phyloP scores from a whole-genome alignment of 37 sponge, comb jelly and placozoan species.

The Aplysina aerophoba region DNA sequence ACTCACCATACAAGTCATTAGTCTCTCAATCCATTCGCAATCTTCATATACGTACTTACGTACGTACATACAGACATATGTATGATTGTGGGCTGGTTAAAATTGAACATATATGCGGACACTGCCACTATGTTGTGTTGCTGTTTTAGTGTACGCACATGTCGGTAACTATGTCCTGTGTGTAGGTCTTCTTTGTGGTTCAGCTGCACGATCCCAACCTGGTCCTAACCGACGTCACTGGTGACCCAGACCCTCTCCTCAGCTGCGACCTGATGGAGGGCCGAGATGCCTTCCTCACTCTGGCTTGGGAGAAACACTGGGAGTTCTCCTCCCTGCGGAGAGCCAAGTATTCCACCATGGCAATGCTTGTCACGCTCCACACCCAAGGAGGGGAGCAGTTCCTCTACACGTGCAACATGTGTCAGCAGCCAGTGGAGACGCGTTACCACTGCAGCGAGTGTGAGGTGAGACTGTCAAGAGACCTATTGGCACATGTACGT shows the following conservation, averaged over 20 bases:
- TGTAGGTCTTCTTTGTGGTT: conserved; percentile 96
- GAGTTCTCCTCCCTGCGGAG: conserved; percentile 97
- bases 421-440: conserved; percentile 84
- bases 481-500: too few relatives aligned
- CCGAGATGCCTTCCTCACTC: conserved; percentile 92
- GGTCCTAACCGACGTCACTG: conserved; percentile 40
- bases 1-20: too few relatives aligned
- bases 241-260: conserved; percentile 86
- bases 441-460: conserved; percentile 94
- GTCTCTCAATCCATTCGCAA: too few relatives aligned
- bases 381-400: conserved; percentile 83
- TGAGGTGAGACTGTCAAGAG: conserved; percentile 70
- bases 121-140: too few relatives aligned
- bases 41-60: too few relatives aligned
- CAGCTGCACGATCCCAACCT: conserved; percentile 67
- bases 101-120: too few relatives aligned
- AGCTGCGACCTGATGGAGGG: conserved; percentile 99
- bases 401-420: conserved; percentile 96
- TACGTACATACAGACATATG: too few relatives aligned
- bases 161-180: too few relatives aligned
- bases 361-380: conserved; percentile 90
- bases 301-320: conserved; percentile 92
- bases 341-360: conserved; percentile 90
- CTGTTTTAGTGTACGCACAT: too few relatives aligned
- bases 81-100: too few relatives aligned